phyloP scores from a whole-genome alignment of 2,888 invertebrate genomes.

The Plagodis pulveraria region DNA sequence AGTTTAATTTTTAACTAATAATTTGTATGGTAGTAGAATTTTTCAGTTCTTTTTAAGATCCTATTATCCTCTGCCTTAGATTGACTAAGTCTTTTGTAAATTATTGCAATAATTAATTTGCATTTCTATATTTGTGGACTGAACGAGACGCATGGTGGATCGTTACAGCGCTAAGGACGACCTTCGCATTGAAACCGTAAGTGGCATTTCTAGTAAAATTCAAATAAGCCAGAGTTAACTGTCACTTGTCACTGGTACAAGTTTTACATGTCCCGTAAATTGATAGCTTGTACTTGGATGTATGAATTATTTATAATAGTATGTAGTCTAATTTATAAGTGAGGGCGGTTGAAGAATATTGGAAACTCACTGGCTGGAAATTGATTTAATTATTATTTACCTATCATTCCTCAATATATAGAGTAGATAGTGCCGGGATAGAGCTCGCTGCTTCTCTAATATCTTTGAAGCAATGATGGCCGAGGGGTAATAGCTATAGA shows the following conservation, averaged over 20 bases:
- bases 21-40: too few species aligned
- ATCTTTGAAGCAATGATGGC: too few species aligned
- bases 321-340: constrained; percentile 11
- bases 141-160: too few species aligned
- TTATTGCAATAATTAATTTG: too few species aligned
- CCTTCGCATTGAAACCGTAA: constrained; percentile 28
- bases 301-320: constrained; percentile 38
- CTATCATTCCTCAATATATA: background rate
- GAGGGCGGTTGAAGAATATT: background rate
- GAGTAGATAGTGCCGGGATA: background rate
- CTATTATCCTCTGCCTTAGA: too few species aligned
- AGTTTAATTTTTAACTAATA: too few species aligned
- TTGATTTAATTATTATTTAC: background rate
- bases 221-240: constrained; percentile 27
- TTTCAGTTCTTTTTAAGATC: too few species aligned
- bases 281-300: constrained; percentile 34
- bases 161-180: constrained; percentile 1
- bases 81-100: too few species aligned
- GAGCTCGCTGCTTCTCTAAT: background rate
- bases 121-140: background rate
- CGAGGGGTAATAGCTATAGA: too few species aligned
- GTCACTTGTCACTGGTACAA: constrained; percentile 30
- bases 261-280: constrained; percentile 32
- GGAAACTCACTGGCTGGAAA: too few species aligned
- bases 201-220: constrained; percentile 33